phyloP scores from a whole-genome alignment of 1,140 invertebrate genomes.

The Euwallacea fornicatus region DNA sequence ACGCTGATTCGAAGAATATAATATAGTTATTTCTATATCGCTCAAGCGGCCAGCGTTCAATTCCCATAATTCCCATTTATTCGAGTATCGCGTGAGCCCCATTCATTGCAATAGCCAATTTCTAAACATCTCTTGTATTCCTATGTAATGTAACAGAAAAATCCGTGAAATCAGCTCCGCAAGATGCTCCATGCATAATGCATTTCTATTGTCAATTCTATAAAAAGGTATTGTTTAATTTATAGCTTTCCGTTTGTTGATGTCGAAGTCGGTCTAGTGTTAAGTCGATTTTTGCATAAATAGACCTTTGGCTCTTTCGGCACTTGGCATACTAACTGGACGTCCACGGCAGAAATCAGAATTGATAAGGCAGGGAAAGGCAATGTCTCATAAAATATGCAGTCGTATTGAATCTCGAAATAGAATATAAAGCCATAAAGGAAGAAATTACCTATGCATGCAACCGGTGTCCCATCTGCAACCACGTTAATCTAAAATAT shows the following conservation, averaged over 20 bases:
- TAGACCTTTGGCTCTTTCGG: no score
- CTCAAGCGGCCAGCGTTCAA: no score
- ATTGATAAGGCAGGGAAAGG: not conserved
- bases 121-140: not conserved
- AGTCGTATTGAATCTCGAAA: constrained; percentile 4
- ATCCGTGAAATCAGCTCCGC: not conserved
- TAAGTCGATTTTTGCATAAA: no score
- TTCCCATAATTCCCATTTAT: no score
- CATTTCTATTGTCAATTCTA: constrained; percentile 1
- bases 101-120: not conserved
- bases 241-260: not conserved
- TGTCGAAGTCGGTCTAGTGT: not conserved
- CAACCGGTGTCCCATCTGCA: constrained; percentile 5
- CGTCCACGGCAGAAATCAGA: no score
- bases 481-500: constrained; percentile 5
- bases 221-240: constrained; percentile 7
- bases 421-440: constrained; percentile 12
- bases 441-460: constrained; percentile 9
- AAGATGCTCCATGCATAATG: constrained; percentile 5
- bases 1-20: no score
- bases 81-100: not conserved
- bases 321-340: no score
- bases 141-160: not conserved
- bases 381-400: not conserved
- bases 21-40: no score